Base-by-base conservation (phyloP, 2,113 vertebrate genomes). In the Tenrec ecaudatus region DNA sequence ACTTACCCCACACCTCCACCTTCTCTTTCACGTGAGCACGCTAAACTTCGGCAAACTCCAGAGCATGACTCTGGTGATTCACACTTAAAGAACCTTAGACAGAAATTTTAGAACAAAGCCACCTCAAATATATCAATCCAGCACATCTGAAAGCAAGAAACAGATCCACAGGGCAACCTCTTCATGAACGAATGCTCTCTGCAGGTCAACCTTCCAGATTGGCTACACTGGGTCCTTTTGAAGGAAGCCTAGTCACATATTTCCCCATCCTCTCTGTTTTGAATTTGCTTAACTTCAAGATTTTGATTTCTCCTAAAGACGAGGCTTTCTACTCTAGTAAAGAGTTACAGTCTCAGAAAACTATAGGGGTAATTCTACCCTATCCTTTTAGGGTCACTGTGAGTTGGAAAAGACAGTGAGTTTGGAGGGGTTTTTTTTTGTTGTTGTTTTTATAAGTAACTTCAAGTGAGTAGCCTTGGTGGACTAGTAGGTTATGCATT, bases 261-360 rank as follows among this genome's bases (percentile, higher is more conserved):
- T 88, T 47, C 25, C 36, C 40, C 9, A 53, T 53, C 33, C 5
- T 17, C 23, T 77, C 0, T 89, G 66, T 79, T 94, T 90, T 94
- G 11, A 85, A 17, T 88, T 87, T 8, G 47, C 47, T 53, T 53
- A 64, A 73, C 78, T 95, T 86, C 75, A 78, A 66, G 33, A 73
- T 25, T 53, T 53, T 53, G 47, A 10, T 53, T 53, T 53, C 9
- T 53, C 47, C 47, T 12, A 53, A 53, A 53, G 47, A 53, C 12
- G 9, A 53, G 47, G 47, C 47, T 53, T 53, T 53, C 9, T 53
- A 53, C 47, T 53, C 9, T 53, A 53, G 47, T 10, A 53, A 53
- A 53, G 47, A 53, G 47, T 53, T 53, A 53, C 47, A 53, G 47
- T 53, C 47, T 53, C 47, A 53, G 47, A 53, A 10, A 53, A 53